These are phyloP conservation scores for Ptiloglossa arizonensis DNA, from an alignment of 1,140 invertebrate genomes.

Conservation along the genomic window DNA sequence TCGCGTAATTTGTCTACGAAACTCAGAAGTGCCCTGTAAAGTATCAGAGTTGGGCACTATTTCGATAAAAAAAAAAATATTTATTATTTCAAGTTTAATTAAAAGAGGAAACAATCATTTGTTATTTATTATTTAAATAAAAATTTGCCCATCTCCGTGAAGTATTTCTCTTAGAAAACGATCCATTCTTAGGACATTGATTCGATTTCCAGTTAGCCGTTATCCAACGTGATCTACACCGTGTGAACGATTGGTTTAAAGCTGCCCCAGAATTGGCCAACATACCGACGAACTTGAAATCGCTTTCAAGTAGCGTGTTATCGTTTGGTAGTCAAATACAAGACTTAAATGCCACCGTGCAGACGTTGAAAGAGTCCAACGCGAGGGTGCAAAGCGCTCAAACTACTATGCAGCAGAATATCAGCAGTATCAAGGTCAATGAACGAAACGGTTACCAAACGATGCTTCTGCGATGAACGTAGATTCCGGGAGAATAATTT, in stretches of 20 bases:
- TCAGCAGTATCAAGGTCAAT: slow-evolving; percentile 78
- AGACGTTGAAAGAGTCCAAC: slow-evolving; percentile 75
- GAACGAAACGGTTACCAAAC: background rate
- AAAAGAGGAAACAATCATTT: too few species aligned
- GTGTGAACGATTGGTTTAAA: slow-evolving; percentile 83
- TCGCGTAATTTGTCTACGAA: too few species aligned
- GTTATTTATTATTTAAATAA: too few species aligned
- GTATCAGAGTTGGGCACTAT: too few species aligned
- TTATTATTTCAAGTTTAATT: too few species aligned
- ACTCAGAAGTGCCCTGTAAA: too few species aligned
- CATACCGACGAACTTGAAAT: slow-evolving; percentile 82
- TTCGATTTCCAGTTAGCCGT: slow-evolving; percentile 75
- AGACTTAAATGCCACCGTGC: slow-evolving; percentile 77
- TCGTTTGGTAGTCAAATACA: slow-evolving; percentile 83
- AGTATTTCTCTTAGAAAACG: background rate
- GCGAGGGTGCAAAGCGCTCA: slow-evolving; percentile 74
- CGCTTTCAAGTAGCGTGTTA: slow-evolving; percentile 82
- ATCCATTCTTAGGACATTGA: background rate
- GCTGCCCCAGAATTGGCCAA: slow-evolving; percentile 83
- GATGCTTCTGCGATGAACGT: background rate
- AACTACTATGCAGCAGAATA: slow-evolving; percentile 74
- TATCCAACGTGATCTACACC: slow-evolving; percentile 81
- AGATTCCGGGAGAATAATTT: slow-evolving; percentile 21
- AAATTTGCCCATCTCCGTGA: too few species aligned
- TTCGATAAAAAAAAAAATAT: too few species aligned